These are phyloP conservation scores for Drosophila seguyi DNA, from an alignment of 1,140 invertebrate species.

Conservation along the genomic window DNA sequence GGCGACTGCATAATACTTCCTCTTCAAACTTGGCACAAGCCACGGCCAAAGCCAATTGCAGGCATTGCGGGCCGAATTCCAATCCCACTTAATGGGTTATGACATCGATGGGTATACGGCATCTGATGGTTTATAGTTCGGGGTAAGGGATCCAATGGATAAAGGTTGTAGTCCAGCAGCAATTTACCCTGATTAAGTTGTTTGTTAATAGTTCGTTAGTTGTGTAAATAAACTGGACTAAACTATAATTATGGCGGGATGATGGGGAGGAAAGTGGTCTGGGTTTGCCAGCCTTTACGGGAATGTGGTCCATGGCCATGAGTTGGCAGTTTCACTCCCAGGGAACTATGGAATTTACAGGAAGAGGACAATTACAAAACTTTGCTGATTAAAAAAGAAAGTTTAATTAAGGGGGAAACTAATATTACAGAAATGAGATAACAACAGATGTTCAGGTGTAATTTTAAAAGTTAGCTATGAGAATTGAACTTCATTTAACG, in stretches of 20 bases:
- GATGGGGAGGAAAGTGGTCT: constrained; percentile 4
- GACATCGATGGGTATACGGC: constrained; percentile 37
- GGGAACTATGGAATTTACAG: neutral
- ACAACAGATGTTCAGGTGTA: too few species aligned
- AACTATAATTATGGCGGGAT: constrained; percentile 19
- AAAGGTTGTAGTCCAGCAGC: constrained; percentile 29
- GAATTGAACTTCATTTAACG: neutral
- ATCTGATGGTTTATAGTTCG: neutral
- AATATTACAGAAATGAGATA: neutral
- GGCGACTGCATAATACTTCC: constrained; percentile 51
- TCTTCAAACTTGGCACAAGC: constrained; percentile 40
- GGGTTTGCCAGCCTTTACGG: constrained; percentile 12
- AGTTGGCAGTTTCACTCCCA: constrained; percentile 23
- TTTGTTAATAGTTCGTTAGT: constrained; percentile 59
- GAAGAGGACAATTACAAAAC: constrained; percentile 4
- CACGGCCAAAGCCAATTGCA: constrained; percentile 55
- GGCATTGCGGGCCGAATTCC: constrained; percentile 51
- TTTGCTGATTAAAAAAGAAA: constrained; percentile 6
- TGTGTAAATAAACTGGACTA: constrained; percentile 50
- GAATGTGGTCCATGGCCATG: constrained; percentile 37
- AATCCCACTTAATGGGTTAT: constrained; percentile 67
- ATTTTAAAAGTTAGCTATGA: neutral
- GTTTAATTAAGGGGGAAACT: constrained; percentile 1
- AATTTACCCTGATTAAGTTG: constrained; percentile 59
- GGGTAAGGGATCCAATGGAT: neutral